These are phyloP conservation scores for Diloba caeruleocephala DNA, from an alignment of 2,888 invertebrate species.

Conservation along the genomic window DNA sequence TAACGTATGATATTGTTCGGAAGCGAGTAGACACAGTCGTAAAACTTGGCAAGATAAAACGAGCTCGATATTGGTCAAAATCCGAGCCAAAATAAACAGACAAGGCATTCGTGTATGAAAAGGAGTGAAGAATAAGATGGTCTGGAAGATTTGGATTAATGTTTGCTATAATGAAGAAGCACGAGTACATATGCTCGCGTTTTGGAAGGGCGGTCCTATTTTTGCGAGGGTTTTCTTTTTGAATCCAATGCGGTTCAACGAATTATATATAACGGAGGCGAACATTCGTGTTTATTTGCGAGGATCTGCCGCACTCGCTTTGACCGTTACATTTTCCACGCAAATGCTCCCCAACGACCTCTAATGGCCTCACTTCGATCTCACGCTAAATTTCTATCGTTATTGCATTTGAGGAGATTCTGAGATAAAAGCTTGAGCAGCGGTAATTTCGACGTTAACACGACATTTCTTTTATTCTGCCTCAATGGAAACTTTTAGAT, in stretches of 20 bases:
- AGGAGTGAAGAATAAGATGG: conserved; percentile 16
- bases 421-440: conserved; percentile 31
- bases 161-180: conserved; percentile 32
- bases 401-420: conserved; percentile 43
- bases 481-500: conserved; percentile 8
- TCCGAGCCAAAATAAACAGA: conserved; percentile 43
- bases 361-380: conserved; percentile 54
- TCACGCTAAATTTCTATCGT: conserved; percentile 49
- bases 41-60: conserved; percentile 51
- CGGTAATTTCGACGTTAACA: conserved; percentile 26
- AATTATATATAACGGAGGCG: conserved; percentile 47
- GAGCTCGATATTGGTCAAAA: conserved; percentile 47
- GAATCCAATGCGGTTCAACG: conserved; percentile 43
- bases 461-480: conserved; percentile 35
- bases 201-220: conserved; percentile 24
- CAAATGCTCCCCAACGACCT: conserved; percentile 47
- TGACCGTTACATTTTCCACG: conserved; percentile 56
- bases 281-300: conserved; percentile 52
- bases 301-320: conserved; percentile 33
- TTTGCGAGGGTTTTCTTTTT: conserved; percentile 52
- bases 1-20: conserved; percentile 58
- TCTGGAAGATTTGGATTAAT: conserved; percentile 46
- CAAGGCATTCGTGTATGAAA: conserved; percentile 19
- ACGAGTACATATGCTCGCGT: conserved; percentile 26
- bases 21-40: conserved; percentile 52